A percentile compares a stretch with the other conserved stretches of the same genome.
Evolutionary conservation across 2,113 vertebrate species (phyloP).

Genomic region (Tragelaphus strepsiceros): DNA sequence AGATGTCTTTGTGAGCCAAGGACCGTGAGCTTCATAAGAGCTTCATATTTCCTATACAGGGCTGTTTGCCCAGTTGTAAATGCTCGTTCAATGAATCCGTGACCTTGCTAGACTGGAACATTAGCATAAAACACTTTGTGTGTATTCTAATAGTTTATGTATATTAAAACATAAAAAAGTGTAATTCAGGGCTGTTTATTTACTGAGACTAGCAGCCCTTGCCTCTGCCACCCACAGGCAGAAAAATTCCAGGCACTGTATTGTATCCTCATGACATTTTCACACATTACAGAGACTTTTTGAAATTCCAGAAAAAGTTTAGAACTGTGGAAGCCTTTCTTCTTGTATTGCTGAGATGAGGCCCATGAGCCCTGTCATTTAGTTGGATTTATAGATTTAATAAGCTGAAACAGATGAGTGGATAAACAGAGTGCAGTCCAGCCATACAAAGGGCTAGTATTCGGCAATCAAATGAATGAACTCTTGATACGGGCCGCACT

Average conservation of each 20-base stretch:
- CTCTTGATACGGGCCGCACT: not conserved
- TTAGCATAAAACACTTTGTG: not conserved
- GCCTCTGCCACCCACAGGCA: not conserved
- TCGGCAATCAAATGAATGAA: not conserved
- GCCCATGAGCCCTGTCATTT: not conserved
- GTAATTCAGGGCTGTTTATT: not conserved
- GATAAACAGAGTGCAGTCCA: not conserved
- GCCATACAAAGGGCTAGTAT: not conserved
- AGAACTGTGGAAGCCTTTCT: not conserved
- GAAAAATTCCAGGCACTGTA: not conserved
- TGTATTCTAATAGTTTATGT: not conserved
- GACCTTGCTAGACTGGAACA: not conserved
- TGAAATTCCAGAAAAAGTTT: not conserved
- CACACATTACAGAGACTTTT: not conserved
- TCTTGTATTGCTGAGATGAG: not conserved
- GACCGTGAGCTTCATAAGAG: not conserved
- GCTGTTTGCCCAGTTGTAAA: not conserved
- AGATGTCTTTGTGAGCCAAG: not conserved
- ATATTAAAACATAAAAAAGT: not conserved
- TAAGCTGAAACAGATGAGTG: not conserved
- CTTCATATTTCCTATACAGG: not conserved
- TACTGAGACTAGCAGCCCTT: not conserved
- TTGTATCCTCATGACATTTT: not conserved
- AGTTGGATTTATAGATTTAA: slow-evolving; percentile 36
- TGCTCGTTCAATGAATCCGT: not conserved